A percentile compares a stretch with the other conserved stretches of the same genome.
Conservation (phyloP, 1,140 invertebrate genomes). For the Atopsyche davidsoni region DNA sequence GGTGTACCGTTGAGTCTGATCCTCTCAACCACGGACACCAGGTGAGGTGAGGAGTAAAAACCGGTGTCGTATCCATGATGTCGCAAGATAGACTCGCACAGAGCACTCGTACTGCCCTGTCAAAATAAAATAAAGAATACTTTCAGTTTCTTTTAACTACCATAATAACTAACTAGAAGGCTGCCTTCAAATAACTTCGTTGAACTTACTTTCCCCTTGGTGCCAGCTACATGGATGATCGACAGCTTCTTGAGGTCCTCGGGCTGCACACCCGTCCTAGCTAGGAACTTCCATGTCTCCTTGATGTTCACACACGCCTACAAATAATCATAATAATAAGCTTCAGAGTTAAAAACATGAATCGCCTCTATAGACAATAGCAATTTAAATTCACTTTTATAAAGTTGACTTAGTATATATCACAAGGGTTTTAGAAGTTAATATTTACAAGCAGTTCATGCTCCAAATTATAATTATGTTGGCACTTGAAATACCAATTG, state of each 20-base stretch:
- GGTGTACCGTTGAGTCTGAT: constrained; percentile 83
- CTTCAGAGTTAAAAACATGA: background rate
- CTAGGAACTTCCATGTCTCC: constrained; percentile 42
- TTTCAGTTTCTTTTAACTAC: background rate
- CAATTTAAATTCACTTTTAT: background rate
- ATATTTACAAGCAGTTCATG: background rate
- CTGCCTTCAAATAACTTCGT: background rate
- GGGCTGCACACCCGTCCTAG: constrained; percentile 58
- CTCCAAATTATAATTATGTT: background rate
- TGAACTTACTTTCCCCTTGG: constrained; percentile 75
- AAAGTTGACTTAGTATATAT: background rate
- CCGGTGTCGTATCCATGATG: constrained; percentile 84
- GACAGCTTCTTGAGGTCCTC: constrained; percentile 64
- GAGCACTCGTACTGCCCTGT: constrained; percentile 88
- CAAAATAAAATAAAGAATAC: constrained; percentile 3
- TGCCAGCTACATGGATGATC: constrained; percentile 91
- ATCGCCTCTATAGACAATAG: background rate
- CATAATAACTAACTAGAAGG: background rate
- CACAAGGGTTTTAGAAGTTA: background rate
- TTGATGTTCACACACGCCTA: constrained; percentile 15
- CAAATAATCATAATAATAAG: constrained; percentile 9
- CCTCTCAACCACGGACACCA: constrained; percentile 87
- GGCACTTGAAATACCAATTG: background rate
- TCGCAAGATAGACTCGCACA: constrained; percentile 83
- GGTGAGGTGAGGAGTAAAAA: constrained; percentile 94